phyloP scores from a whole-genome alignment of 2,797 vertebrate species.

The Gallirallus australis region DNA sequence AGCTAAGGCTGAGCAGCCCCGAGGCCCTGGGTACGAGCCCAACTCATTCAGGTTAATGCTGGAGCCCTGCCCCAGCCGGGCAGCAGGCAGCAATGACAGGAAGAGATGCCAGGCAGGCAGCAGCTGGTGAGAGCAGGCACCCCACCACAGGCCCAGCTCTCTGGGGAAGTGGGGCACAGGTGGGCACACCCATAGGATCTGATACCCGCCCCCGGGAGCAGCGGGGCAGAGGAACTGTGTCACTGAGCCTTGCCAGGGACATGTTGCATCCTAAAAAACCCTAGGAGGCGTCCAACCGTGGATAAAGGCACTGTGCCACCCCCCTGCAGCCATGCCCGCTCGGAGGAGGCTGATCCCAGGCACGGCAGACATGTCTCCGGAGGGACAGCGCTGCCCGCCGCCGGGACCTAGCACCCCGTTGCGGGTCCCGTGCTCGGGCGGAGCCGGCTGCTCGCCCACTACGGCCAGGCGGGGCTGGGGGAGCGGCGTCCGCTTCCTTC shows the following conservation, averaged over 20 bases:
- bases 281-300: accelerated
- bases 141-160: background rate
- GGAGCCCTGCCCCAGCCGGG: background rate
- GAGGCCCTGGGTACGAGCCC: background rate
- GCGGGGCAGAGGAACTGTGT: background rate
- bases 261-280: too few species aligned
- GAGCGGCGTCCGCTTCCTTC: background rate
- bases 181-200: background rate
- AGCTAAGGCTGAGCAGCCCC: background rate
- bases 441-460: background rate
- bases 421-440: too few species aligned
- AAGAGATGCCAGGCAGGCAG: background rate
- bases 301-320: background rate
- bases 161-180: background rate
- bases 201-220: too few species aligned
- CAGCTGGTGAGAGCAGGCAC: background rate
- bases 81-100: background rate
- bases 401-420: too few species aligned
- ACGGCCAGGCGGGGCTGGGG: background rate
- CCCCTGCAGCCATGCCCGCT: too few species aligned
- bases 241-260: background rate
- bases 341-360: background rate
- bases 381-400: background rate
- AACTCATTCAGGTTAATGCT: accelerated
- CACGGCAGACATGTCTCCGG: too few species aligned